Evolutionary conservation across 37 sponge, comb jelly and placozoan species (phyloP).

Genomic region (Oopsacas minuta): DNA sequence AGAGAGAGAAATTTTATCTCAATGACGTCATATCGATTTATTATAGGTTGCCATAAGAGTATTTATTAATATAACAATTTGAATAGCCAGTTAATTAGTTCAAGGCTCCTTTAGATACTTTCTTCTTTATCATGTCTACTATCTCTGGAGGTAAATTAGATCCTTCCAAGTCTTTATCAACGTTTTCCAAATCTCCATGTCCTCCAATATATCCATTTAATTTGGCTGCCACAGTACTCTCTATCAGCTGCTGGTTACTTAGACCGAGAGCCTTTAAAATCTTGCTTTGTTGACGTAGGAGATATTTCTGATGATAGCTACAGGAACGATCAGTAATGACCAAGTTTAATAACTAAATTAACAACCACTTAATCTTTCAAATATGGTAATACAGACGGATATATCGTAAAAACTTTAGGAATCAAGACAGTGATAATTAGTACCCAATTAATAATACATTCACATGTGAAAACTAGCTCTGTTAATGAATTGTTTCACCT

Average conservation of each 20-base stretch:
- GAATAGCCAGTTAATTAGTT: background rate
- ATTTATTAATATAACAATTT: background rate
- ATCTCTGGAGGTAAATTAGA: conserved; percentile 34
- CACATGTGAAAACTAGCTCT: no score
- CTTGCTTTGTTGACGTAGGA: conserved; percentile 59
- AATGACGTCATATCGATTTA: background rate
- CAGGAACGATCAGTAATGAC: background rate
- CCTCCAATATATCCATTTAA: conserved; percentile 86
- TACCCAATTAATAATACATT: no score
- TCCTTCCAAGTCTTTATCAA: conserved; percentile 55
- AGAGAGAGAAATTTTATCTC: background rate
- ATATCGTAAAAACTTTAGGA: no score
- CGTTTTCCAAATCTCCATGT: conserved; percentile 29
- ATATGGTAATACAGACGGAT: background rate
- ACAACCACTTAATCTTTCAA: background rate
- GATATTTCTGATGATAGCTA: conserved; percentile 94
- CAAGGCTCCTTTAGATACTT: background rate
- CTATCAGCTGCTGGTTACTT: conserved; percentile 58
- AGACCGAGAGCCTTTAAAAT: conserved; percentile 48
- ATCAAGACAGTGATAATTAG: no score
- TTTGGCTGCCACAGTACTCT: conserved; percentile 47
- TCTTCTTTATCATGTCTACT: background rate
- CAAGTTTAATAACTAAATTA: conserved; percentile 24
- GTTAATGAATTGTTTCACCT: no score
- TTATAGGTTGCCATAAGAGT: background rate